These are phyloP conservation scores for Micropoecilia bifurca DNA, from an alignment of 2,797 vertebrate species.

Conservation along the genomic window DNA sequence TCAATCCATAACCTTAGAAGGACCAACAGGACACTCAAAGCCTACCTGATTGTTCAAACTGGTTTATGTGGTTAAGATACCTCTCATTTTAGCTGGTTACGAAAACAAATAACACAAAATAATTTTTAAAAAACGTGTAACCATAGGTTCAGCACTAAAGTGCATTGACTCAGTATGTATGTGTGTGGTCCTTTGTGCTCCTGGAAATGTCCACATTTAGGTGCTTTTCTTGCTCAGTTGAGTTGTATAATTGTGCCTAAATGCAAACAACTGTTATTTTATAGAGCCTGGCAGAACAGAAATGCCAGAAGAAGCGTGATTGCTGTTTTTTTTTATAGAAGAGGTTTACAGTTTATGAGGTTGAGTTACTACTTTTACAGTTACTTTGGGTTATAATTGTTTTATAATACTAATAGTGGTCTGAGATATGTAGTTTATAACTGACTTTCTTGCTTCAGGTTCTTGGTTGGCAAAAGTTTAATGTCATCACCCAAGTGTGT, in stretches of 20 bases:
- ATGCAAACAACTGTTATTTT: constrained; percentile 77
- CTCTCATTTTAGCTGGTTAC: neutral
- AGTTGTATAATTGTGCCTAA: constrained; percentile 66
- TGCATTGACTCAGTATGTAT: constrained; percentile 7
- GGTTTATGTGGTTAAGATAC: neutral
- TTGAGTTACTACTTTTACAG: constrained; percentile 37
- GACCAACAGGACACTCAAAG: neutral
- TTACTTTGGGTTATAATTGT: constrained; percentile 22
- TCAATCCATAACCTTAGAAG: neutral
- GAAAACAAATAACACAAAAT: neutral
- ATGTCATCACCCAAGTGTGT: neutral
- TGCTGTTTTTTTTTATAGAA: constrained; percentile 37
- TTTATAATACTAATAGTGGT: neutral
- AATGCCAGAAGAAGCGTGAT: constrained; percentile 36
- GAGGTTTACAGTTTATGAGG: constrained; percentile 48
- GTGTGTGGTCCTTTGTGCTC: constrained; percentile 32
- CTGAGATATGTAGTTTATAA: neutral
- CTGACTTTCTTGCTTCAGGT: neutral
- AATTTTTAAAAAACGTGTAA: neutral
- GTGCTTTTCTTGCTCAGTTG: constrained; percentile 48
- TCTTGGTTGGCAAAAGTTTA: neutral
- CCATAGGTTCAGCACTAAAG: neutral
- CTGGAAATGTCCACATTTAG: constrained; percentile 15
- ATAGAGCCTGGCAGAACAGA: constrained; percentile 63
- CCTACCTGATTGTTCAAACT: neutral